These are phyloP conservation scores for Cygnus olor DNA, from an alignment of 2,797 vertebrate genomes.

Conservation along the genomic window DNA sequence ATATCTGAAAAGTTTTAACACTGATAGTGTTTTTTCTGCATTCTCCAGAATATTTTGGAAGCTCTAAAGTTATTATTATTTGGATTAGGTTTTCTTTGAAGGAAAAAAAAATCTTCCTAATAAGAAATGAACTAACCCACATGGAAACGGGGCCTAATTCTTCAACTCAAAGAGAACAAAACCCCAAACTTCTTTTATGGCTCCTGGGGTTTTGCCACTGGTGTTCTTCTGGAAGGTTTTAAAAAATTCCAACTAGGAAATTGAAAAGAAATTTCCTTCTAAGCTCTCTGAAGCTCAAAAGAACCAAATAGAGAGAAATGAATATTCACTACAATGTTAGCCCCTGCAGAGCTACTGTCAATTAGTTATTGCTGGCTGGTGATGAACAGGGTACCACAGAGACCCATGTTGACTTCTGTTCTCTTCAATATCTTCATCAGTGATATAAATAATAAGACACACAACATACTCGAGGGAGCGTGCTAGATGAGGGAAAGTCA, in stretches of 20 bases:
- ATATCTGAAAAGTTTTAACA: not conserved
- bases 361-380: not conserved
- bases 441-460: not conserved
- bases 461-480: not conserved
- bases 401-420: not conserved
- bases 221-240: not conserved
- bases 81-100: not conserved
- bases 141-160: not conserved
- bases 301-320: not conserved
- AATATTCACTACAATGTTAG: not conserved
- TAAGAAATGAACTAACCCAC: not conserved
- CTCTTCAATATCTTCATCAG: not conserved
- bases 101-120: not conserved
- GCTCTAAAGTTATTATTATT: not conserved
- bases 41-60: not conserved
- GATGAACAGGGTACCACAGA: not conserved
- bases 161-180: not conserved
- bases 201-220: not conserved
- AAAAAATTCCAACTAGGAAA: not conserved
- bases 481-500: not conserved
- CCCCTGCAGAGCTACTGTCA: not conserved
- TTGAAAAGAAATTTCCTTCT: not conserved
- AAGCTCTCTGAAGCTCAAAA: not conserved
- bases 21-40: not conserved
- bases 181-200: not conserved